Base-by-base conservation (phyloP, 2,797 vertebrate genomes). In the Balearica regulorum region DNA sequence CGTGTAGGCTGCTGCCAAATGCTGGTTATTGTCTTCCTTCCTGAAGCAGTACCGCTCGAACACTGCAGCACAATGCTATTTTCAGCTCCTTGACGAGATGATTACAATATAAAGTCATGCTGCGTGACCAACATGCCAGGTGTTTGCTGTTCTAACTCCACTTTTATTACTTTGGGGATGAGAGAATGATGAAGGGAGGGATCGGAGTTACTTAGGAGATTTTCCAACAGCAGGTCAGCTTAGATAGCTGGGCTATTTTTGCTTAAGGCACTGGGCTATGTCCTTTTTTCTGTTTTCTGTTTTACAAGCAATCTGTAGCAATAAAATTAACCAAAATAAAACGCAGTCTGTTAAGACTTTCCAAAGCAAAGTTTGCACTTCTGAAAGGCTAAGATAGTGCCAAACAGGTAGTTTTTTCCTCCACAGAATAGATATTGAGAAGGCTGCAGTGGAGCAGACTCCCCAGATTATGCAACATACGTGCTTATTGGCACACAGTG, bases 51-150 rank as follows among this genome's bases (percentile, higher is more conserved):
- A 71, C 71, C 35, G 43, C 96, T 97, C 68, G 58, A 94, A 43
- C 83, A 26, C 86, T 96, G 93, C 87, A 91, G 91, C 87, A 91
- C 54, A 49, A 82, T 86, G 90, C 96, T 98, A 96, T 98, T 98
- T 97, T 98, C 95, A 91, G 97, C 94, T 97, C 72, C 82, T 44
- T 87, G 95, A 97, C 66, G 53, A 95, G 96, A 97, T 97, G 97
- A 98, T 97, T 98, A 96, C 87, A 97, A 97, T 90, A 90, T 95
- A 96, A 97, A 97, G 81, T 92, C 94, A 92, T 89, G 87, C 94
- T 96, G 95, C 94, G 87, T 97, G 97, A 97, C 97, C 98, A 97
- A 65, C 84, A 54, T 97, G 91, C 96, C 97, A 97, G 97, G 97
- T 98, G 95, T 97, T 96, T 61, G 13, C 94, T 97, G 92, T 94